Percentiles rank a stretch among this genome's conserved stretches.
Evolutionary conservation across 2,888 invertebrate genomes (phyloP).

Genomic region (Atrina japonica): DNA sequence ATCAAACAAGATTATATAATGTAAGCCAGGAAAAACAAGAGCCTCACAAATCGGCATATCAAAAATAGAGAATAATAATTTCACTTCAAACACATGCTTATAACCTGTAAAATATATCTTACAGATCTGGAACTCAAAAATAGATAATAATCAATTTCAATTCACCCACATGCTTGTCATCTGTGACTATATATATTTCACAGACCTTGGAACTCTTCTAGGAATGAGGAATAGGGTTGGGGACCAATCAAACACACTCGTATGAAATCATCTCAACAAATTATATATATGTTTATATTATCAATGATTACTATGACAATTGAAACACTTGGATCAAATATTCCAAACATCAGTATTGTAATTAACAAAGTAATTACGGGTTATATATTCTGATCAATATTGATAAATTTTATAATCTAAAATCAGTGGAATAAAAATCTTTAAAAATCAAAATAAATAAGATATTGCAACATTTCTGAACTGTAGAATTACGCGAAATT

Average conservation of each 20-base stretch:
- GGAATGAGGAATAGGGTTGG: slow-evolving; percentile 43
- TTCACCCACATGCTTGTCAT: slow-evolving; percentile 6
- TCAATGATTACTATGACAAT: too few species aligned
- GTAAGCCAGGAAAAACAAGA: slow-evolving; percentile 53
- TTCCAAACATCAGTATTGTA: too few species aligned
- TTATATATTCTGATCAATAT: too few species aligned
- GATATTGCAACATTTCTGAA: too few species aligned
- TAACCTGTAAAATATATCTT: slow-evolving; percentile 7
- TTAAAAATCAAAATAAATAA: too few species aligned
- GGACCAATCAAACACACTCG: slow-evolving; percentile 22
- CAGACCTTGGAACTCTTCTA: slow-evolving; percentile 39
- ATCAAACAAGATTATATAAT: slow-evolving; percentile 39
- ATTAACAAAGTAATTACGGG: too few species aligned
- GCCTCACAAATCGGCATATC: slow-evolving; percentile 47
- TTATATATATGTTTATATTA: neutral
- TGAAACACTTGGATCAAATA: too few species aligned
- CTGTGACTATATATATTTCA: neutral
- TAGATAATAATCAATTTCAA: slow-evolving; percentile 33
- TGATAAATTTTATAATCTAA: too few species aligned
- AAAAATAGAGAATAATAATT: slow-evolving; percentile 48
- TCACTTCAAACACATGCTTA: slow-evolving; percentile 26
- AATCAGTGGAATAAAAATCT: too few species aligned
- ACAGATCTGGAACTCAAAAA: slow-evolving; percentile 47
- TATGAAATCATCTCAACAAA: slow-evolving; percentile 12
- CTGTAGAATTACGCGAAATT: too few species aligned